Base-by-base conservation (phyloP, 2,113 vertebrate genomes). In the Pterocles orientalis region DNA sequence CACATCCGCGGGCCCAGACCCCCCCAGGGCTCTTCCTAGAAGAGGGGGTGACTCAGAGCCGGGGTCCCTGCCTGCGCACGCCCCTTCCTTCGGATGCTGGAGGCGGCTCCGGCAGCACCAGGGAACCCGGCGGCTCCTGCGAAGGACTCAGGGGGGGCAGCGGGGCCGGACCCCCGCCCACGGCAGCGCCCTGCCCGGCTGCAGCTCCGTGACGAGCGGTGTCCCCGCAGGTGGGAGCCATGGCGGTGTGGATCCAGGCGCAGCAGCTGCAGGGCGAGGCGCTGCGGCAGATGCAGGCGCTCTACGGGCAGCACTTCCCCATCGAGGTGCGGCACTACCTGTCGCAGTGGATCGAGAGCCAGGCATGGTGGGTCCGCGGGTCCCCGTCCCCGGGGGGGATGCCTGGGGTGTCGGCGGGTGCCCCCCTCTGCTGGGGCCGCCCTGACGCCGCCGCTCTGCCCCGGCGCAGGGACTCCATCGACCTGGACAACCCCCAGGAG, bases 171-270 rank as follows among this genome's bases (percentile, higher is more conserved):
- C 6, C 33, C 54, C 18, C 1, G 0, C 21, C 7, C 9, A 2
- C 1, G 5, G 45, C 33, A 31, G 53, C 53, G 19, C 47, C 15
- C 1, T 4, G 12, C 29, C 23, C 1, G 6, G 50, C 26, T 10
- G 39, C 39, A 41, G 39, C 11, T 41, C 39, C 39, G 39, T 41
- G 39, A 95, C 12, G 5, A 20, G 13, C 6, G 1, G 0, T 66
- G 10, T 80, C 36, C 16, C 58, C 3, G 5, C 97, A 99, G 99
- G 98, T 98, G 97, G 97, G 95, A 97, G 98, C 97, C 97, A 99
- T 99, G 99, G 99, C 99, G 3, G 99, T 99, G 97, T 99, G 99
- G 99, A 99, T 99, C 96, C 99, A 99, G 98, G 99, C 99, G 90
- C 99, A 99, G 98, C 99, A 99, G 98, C 98, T 99, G 68, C 99